phyloP scores from a whole-genome alignment of 2,797 vertebrate species.

The Coregonus sp. region DNA sequence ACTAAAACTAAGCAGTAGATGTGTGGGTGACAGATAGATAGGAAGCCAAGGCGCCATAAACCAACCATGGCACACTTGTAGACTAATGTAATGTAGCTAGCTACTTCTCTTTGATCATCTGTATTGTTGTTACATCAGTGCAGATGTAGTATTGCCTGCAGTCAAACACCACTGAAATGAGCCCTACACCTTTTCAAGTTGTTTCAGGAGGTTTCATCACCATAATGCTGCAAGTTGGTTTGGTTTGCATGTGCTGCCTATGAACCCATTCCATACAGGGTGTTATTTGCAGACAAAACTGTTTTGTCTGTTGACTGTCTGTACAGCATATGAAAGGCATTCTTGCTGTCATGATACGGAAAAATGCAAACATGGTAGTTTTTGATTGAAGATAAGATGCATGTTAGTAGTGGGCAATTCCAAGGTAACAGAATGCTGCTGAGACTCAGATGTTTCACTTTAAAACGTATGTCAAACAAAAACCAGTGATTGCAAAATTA shows the following conservation, averaged over 20 bases:
- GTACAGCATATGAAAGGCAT: background rate
- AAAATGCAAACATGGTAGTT: no score
- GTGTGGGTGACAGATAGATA: background rate
- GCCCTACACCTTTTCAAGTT: background rate
- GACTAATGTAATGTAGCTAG: background rate
- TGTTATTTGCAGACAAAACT: background rate
- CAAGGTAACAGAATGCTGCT: no score
- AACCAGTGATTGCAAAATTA: no score
- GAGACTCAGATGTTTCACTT: no score
- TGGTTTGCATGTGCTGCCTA: background rate
- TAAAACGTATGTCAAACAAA: no score
- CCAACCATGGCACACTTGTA: background rate
- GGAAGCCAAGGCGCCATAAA: background rate
- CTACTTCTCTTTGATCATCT: background rate
- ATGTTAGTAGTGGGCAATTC: no score
- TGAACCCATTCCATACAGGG: background rate
- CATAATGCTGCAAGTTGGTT: background rate
- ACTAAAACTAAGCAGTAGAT: background rate
- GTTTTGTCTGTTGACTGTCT: background rate
- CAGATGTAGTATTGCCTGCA: background rate
- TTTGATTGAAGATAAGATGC: no score
- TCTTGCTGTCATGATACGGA: no score
- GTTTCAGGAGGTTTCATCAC: conserved; percentile 42
- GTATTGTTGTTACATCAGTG: background rate
- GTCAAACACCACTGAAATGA: background rate